Base-by-base conservation (phyloP, 2,888 invertebrate species). In the Zaprionus bogoriensis region DNA sequence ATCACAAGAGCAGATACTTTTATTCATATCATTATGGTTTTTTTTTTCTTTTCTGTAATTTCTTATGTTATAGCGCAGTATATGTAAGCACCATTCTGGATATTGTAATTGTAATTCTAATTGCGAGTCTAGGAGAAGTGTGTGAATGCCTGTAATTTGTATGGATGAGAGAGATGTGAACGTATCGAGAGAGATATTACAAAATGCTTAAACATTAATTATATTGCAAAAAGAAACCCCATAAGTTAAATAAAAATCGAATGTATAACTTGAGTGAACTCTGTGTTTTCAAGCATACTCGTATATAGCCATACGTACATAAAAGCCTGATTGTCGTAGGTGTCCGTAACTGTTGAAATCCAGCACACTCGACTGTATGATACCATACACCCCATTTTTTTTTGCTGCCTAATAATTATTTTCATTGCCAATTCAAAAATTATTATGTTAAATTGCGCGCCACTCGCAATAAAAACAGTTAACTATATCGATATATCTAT, bases 181-280 rank as follows among this genome's bases (percentile, higher is more conserved):
- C 17, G 32, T 32, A 14, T 36, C 1, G 32, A 36, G 17, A 32
- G 12, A 60, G 38, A 57, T 73, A 62, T 78, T 72, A 74, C 52
- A 58, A 69, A 69, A 74, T 77, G 63, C 63, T 76, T 58, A 58
- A 44, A 44, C 32, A 45, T 65, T 19, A 69, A 67, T 52, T 83
- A 63, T 78, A 78, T 79, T 81, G 64, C 62, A 65, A 55, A 66
- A 70, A 65, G n/a, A n/a, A n/a, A n/a, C n/a, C 54, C 61, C 57
- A 72, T 76, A 69, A 68, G 67, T 69, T 72, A 46, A 84, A 84
- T 78, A 68, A 78, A 79, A 75, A 67, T 66, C 66, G 55, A 80
- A 67, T 83, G 66, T 66, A 67, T 64, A 77, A 72, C 51, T 67
- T 48, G n/a, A 52, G 51, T 5, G 0, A 30, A 9, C 4, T 12